Conservation (phyloP, 2,797 vertebrate genomes). For the Aplochiton taeniatus region DNA sequence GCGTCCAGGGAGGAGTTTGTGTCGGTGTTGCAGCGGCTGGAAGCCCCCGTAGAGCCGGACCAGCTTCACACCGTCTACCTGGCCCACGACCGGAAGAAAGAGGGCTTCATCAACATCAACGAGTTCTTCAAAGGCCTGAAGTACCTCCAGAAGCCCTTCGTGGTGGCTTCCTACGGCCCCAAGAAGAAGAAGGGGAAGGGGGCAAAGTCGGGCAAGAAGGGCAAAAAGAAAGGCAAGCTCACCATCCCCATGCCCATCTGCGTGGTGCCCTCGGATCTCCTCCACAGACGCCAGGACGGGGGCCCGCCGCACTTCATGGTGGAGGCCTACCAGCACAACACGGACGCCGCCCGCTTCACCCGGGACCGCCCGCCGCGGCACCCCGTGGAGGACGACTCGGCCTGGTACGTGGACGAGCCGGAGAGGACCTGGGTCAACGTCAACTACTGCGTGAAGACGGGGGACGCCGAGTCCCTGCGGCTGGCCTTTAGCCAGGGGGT, state of each 20-base stretch:
- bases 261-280: slow-evolving; percentile 61
- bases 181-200: slow-evolving; percentile 78
- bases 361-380: slow-evolving; percentile 77
- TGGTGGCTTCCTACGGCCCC: slow-evolving; percentile 77
- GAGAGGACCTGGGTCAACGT: slow-evolving; percentile 76
- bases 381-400: slow-evolving; percentile 86
- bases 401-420: slow-evolving; percentile 85
- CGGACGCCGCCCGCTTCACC: slow-evolving; percentile 70
- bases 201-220: slow-evolving; percentile 74
- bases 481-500: slow-evolving; percentile 83
- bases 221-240: slow-evolving; percentile 66
- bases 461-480: slow-evolving; percentile 85
- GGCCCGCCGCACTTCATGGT: slow-evolving; percentile 84
- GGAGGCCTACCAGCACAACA: slow-evolving; percentile 70
- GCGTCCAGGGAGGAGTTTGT: slow-evolving; percentile 75
- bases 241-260: slow-evolving; percentile 83
- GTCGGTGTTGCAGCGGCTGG: slow-evolving; percentile 68
- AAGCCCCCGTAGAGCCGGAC: slow-evolving; percentile 60
- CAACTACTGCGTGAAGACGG: slow-evolving; percentile 81
- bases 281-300: slow-evolving; percentile 69
- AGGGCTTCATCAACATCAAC: slow-evolving; percentile 65
- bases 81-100: slow-evolving; percentile 68
- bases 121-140: slow-evolving; percentile 88
- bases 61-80: slow-evolving; percentile 68
- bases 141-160: slow-evolving; percentile 81